A percentile compares a stretch with the other conserved stretches of the same genome.
Conservation (phyloP, 1,140 invertebrate genomes). For the Platyscapa corneri region DNA sequence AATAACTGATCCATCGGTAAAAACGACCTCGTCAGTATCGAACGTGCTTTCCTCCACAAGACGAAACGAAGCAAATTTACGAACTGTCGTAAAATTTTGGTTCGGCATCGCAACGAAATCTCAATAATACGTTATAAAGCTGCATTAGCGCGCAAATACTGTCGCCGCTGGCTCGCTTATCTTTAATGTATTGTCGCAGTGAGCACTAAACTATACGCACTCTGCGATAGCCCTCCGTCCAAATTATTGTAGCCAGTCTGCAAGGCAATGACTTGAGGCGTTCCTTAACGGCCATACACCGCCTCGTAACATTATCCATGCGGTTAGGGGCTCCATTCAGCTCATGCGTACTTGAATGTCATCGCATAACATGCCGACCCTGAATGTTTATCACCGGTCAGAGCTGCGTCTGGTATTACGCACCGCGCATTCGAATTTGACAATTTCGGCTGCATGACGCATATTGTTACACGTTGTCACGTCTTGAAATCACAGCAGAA, state of each 20-base stretch:
- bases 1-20: background rate
- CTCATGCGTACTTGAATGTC: conserved; percentile 12
- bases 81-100: background rate
- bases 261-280: background rate
- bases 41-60: background rate
- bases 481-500: no score
- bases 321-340: background rate
- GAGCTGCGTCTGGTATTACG: background rate
- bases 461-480: background rate
- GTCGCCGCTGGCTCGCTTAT: background rate
- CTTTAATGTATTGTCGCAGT: background rate
- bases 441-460: background rate
- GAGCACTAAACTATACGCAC: background rate
- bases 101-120: background rate
- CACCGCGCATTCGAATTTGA: background rate
- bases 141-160: background rate
- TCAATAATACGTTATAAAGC: background rate
- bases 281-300: background rate
- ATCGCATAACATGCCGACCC: background rate
- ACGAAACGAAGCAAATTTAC: no score
- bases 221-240: background rate
- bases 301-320: background rate
- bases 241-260: background rate
- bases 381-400: background rate
- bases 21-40: background rate